These are phyloP conservation scores for Sparus aurata DNA, from an alignment of 2,797 vertebrate genomes.

Conservation along the genomic window DNA sequence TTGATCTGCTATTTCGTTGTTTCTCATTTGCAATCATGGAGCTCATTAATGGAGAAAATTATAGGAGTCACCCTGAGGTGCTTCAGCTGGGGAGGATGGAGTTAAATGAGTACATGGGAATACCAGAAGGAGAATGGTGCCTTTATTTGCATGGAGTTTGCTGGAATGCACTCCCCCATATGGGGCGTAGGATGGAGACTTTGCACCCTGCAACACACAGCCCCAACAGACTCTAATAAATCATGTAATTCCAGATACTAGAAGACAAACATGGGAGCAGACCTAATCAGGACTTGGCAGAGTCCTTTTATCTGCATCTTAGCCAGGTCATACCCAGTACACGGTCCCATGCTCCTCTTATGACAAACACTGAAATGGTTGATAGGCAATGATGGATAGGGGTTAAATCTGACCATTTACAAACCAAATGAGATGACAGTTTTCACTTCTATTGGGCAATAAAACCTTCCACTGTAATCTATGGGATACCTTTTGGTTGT, in stretches of 20 bases:
- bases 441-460: not conserved
- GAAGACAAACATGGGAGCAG: slow-evolving; percentile 83
- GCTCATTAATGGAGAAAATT: slow-evolving; percentile 63
- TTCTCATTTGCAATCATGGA: slow-evolving; percentile 56
- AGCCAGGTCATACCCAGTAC: slow-evolving; percentile 69
- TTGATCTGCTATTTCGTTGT: slow-evolving; percentile 46
- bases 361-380: slow-evolving; percentile 41
- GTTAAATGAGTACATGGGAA: slow-evolving; percentile 41
- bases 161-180: slow-evolving; percentile 62
- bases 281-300: slow-evolving; percentile 83
- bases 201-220: slow-evolving; percentile 69
- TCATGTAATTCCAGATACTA: slow-evolving; percentile 85
- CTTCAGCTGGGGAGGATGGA: slow-evolving; percentile 37
- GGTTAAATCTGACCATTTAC: not conserved
- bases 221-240: slow-evolving; percentile 77
- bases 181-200: slow-evolving; percentile 73
- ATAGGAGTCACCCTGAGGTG: slow-evolving; percentile 48
- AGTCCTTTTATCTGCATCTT: slow-evolving; percentile 82
- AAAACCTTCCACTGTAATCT: not conserved
- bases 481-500: not conserved
- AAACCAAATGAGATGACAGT: not conserved
- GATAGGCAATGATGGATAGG: slow-evolving; percentile 56
- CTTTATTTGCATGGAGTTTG: slow-evolving; percentile 70
- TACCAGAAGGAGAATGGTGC: not conserved
- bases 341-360: slow-evolving; percentile 47